These are phyloP conservation scores for Dascillus cervinus DNA, from an alignment of 2,888 invertebrate genomes.

Conservation along the genomic window DNA sequence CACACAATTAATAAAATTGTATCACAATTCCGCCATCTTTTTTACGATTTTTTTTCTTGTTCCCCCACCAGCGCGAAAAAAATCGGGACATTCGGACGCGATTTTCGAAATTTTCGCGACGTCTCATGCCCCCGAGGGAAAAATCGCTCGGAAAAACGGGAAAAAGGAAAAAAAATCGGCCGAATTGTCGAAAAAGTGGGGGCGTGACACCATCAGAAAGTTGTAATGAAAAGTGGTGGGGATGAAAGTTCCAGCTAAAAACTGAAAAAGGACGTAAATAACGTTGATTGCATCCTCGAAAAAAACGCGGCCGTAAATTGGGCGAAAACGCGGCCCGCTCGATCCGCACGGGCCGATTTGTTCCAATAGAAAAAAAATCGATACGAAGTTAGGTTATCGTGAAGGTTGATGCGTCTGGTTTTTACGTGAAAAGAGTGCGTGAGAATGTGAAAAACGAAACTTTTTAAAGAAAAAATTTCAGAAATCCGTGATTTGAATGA, in stretches of 20 bases:
- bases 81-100: no score
- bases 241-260: constrained; percentile 29
- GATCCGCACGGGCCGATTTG: no score
- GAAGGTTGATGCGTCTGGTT: no score
- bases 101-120: no score
- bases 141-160: background rate
- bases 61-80: constrained; percentile 20
- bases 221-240: constrained; percentile 27
- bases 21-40: constrained; percentile 42
- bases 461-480: no score
- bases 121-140: no score
- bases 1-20: constrained; percentile 34
- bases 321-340: no score
- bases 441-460: no score
- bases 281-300: constrained; percentile 17
- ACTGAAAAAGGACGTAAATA: constrained; percentile 31
- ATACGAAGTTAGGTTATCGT: constrained; percentile 43
- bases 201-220: constrained; percentile 28
- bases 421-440: no score
- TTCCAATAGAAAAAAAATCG: constrained; percentile 36
- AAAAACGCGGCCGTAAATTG: constrained; percentile 7
- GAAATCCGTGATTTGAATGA: no score
- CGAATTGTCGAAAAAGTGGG: constrained; percentile 14
- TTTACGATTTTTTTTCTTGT: constrained; percentile 29
- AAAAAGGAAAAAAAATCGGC: background rate